Evolutionary conservation across 2,888 invertebrate species (phyloP), one percentile per base, ranked within the genome.

Genomic region (Subacronicta megacephala): DNA sequence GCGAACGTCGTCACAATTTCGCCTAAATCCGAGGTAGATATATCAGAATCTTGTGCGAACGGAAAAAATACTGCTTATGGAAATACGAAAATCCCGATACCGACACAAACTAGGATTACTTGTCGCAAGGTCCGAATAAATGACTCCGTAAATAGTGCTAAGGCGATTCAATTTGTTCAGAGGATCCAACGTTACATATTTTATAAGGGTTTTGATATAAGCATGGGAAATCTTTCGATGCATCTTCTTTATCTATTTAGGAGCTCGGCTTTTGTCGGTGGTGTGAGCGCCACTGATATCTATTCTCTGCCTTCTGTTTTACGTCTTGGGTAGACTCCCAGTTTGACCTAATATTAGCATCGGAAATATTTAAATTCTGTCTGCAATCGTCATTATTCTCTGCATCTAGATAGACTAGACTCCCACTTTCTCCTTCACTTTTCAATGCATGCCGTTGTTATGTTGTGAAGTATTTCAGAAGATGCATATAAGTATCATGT

Each of bases 71-170:
- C 76, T 70, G 68, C 70, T 81, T 81, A 81, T 78, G 79, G 79
- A 78, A 82, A 82, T 82, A 56, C 53, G 54, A 56, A 71, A 67
- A 74, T 69, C 69, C 73, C 71, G 54, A 66, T 80, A 73, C 77
- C 75, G 80, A 80, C 80, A 78, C 76, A 75, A 81, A 79, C 78
- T 74, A 80, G 72, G 75, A 74, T 78, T 76, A 70, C 68, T 75
- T 63, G 68, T 70, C 77, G 76, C 67, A 70, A 72, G 78, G 77
- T 76, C 71, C 77, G 77, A 78, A 82, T 80, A 80, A 82, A 82
- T 75, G 79, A 78, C 76, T 77, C 46, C 51, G 67, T 75, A 75
- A 78, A 77, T 75, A 73, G 68, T 67, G 58, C 57, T 71, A 52
- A 72, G 79, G 73, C 72, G 75, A 75, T 77, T 72, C 78, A 72